Evolutionary conservation across 2,113 vertebrate genomes (phyloP), one percentile per base, ranked within the genome.

Genomic region (Sphyrna mokarran): DNA sequence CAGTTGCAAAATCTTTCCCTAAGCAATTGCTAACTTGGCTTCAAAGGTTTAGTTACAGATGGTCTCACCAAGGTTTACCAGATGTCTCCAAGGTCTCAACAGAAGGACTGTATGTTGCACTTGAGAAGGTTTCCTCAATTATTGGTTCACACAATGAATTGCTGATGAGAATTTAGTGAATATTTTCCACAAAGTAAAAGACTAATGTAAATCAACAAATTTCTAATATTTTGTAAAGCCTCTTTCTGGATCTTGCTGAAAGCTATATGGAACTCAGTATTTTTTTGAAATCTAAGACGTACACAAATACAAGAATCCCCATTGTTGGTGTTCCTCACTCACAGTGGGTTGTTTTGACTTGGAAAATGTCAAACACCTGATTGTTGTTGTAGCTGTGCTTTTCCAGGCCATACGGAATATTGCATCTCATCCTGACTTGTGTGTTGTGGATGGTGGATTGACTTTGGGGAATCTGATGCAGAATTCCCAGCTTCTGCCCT

Each of bases 21-120:
- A 13, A 83, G 80, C 37, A 83, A 83, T 40, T 37, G 37, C 80
- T 37, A 83, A 40, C 16, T 83, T 40, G 80, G 80, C 80, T 83
- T 37, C 37, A 1, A 83, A 8, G 80, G 7, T 16, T 83, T 83
- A 40, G 80, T 83, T 83, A 83, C 80, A 83, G 80, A 83, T 83
- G 80, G 80, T 83, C 37, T 83, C 80, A 83, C 80, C 80, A 20
- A 83, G 80, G 80, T 40, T 83, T 83, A 43, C 80, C 80, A 83
- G 80, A 83, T 83, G 80, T 83, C 80, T 83, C 80, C 37, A 43
- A 83, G 20, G 80, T 3, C 5, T 83, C 16, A 83, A 83, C 80
- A 83, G 80, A 83, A 83, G 80, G 80, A 16, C 37, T 43, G 37
- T 40, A 18, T 22, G 80, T 83, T 83, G 18, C 37, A 43, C 80